phyloP scores from a whole-genome alignment of 2,797 vertebrate genomes.

The Esox masquinongy region DNA sequence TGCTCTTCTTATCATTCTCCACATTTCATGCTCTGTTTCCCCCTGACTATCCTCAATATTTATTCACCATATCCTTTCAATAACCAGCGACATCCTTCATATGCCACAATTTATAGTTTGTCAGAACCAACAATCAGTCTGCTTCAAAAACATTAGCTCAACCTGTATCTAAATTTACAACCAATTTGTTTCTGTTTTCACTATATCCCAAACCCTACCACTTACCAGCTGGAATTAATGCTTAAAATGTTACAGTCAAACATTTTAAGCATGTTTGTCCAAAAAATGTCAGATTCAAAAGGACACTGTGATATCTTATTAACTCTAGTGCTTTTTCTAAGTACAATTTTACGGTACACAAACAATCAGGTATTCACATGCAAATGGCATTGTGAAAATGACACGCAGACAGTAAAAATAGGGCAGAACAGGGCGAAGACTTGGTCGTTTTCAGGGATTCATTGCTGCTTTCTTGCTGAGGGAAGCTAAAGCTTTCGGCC shows the following conservation, averaged over 20 bases:
- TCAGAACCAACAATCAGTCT: slow-evolving; percentile 31
- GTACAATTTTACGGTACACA: background rate
- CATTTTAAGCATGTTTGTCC: background rate
- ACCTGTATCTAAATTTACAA: too few species aligned
- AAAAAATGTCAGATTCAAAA: too few species aligned
- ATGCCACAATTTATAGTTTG: too few species aligned
- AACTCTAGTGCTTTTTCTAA: too few species aligned
- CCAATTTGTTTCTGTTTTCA: too few species aligned
- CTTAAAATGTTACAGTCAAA: background rate
- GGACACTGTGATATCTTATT: too few species aligned
- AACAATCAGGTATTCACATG: background rate
- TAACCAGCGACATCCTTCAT: too few species aligned
- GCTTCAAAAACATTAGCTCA: background rate
- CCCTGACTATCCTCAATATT: too few species aligned
- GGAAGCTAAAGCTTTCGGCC: background rate
- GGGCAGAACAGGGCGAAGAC: background rate
- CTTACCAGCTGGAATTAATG: background rate
- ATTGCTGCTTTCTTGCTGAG: background rate
- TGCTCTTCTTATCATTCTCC: too few species aligned
- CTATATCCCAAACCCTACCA: too few species aligned
- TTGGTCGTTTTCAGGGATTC: background rate
- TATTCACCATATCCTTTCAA: too few species aligned
- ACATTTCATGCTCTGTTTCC: too few species aligned
- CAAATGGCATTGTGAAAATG: background rate
- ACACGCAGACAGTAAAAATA: background rate